Base-by-base conservation (phyloP, 2,113 vertebrate genomes). In the Phyllopteryx taeniolatus region DNA sequence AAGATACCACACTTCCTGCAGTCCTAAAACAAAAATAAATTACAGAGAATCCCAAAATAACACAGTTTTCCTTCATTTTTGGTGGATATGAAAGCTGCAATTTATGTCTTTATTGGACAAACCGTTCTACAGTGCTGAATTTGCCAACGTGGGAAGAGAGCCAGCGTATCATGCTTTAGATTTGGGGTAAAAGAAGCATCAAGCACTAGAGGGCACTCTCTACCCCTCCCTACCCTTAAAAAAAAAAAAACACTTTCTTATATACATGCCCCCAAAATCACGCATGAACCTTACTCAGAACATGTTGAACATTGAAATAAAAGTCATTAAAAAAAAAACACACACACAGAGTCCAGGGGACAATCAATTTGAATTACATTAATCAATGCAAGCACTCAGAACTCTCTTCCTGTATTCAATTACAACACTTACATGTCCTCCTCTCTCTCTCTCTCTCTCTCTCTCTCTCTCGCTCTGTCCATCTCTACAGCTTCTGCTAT, bases 301-400 rank as follows among this genome's bases (percentile, higher is more conserved):
- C 85, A 83, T 84, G 79, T 79, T 84, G 84, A 87, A 86, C 81
- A 83, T 84, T 88, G 79, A 81, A 67, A 90, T 89, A 83, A 88
- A 87, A 87, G 86, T 90, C 88, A 87, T 73, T 84, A 86, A 85
- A 84, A 88, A 39, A 39, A 87, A 74, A 85, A 86, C 84, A 84
- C 87, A 78, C 87, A 83, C 82, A 76, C 77, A 84, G 86, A 81
- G 82, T 85, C 79, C 71, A 82, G 82, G 83, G 88, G 83, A 88
- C 86, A 87, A 87, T 91, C 88, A 87, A 86, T 90, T 87, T 87
- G 84, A 88, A 89, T 89, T 86, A 82, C 89, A 86, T 90, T 89
- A 88, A 91, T 90, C 89, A 90, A 83, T 80, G 80, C 78, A 85
- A 85, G 84, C 82, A 85, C 87, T 87, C 84, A 83, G 83, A 79